Percentiles rank a stretch among this genome's conserved stretches.
Evolutionary conservation across 1,140 invertebrate species (phyloP).

Genomic region (Melanaphis sacchari): DNA sequence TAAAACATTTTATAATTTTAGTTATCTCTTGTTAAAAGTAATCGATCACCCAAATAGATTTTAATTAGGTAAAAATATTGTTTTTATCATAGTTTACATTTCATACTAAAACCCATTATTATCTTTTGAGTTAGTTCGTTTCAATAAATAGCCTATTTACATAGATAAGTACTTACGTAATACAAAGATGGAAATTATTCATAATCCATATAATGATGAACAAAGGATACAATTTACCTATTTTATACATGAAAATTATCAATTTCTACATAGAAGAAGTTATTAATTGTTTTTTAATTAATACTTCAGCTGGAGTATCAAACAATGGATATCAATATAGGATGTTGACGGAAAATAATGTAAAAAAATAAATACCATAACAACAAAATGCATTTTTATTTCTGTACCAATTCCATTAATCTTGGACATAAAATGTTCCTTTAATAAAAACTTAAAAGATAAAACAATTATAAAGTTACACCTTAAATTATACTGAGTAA

Average conservation of each 20-base stretch:
- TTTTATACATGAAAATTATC: neutral
- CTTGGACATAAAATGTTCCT: constrained; percentile 50
- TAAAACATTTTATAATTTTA: neutral
- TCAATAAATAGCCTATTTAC: neutral
- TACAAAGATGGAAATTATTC: neutral
- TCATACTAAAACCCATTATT: neutral
- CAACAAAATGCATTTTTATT: constrained; percentile 47
- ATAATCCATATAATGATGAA: constrained; percentile 14
- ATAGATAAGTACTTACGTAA: neutral
- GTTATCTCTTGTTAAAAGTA: neutral
- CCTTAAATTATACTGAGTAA: constrained; percentile 22
- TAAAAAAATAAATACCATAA: constrained; percentile 21
- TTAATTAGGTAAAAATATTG: neutral
- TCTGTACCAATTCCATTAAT: constrained; percentile 50
- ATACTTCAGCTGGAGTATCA: neutral
- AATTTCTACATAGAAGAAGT: neutral
- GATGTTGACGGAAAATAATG: neutral
- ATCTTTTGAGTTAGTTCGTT: neutral
- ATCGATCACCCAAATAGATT: neutral
- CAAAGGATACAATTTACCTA: neutral
- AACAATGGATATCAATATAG: neutral
- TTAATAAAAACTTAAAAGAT: constrained; percentile 48
- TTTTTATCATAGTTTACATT: neutral
- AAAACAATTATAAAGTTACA: constrained; percentile 38
- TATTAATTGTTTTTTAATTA: neutral